Conservation (phyloP, 2,797 vertebrate genomes). For the Eospalax fontanierii region DNA sequence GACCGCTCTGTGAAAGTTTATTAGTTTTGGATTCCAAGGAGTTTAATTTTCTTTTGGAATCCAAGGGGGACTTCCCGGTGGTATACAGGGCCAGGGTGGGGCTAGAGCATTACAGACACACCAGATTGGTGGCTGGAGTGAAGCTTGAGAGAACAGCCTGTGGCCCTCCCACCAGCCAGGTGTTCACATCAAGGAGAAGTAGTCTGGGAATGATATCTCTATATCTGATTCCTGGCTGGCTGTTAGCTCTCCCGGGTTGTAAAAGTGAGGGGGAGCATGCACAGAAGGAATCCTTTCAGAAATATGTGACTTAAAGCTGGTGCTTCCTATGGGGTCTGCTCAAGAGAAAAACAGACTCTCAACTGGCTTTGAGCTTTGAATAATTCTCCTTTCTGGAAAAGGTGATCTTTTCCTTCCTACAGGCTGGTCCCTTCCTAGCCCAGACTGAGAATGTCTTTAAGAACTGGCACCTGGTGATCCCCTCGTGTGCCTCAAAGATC, state of each 20-base stretch:
- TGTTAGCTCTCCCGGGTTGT: slow-evolving; percentile 65
- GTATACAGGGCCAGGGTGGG: slow-evolving; percentile 68
- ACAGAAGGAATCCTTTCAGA: slow-evolving; percentile 80
- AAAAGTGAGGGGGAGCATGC: slow-evolving; percentile 80
- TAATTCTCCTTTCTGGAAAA: slow-evolving; percentile 44
- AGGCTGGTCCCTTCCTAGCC: not conserved
- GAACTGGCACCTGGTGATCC: not conserved
- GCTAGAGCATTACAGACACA: slow-evolving; percentile 40
- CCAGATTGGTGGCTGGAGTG: not conserved
- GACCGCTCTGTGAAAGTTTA: slow-evolving; percentile 83
- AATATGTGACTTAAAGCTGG: slow-evolving; percentile 68
- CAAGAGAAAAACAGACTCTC: slow-evolving; percentile 61
- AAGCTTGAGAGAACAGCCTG: slow-evolving; percentile 71
- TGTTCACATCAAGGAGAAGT: slow-evolving; percentile 63
- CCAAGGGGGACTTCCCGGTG: slow-evolving; percentile 83
- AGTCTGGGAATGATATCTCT: slow-evolving; percentile 83
- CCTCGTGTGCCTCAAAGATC: not conserved
- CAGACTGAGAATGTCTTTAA: not conserved
- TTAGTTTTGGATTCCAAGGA: slow-evolving; percentile 87
- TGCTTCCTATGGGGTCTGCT: slow-evolving; percentile 71
- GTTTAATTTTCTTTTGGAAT: slow-evolving; percentile 86
- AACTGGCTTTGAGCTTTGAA: slow-evolving; percentile 42
- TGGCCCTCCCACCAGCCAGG: slow-evolving; percentile 36
- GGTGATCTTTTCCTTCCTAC: not conserved
- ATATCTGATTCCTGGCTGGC: slow-evolving; percentile 79